Evolutionary conservation across 2,888 invertebrate genomes (phyloP).

Genomic region (Cecidostiba fungosa): DNA sequence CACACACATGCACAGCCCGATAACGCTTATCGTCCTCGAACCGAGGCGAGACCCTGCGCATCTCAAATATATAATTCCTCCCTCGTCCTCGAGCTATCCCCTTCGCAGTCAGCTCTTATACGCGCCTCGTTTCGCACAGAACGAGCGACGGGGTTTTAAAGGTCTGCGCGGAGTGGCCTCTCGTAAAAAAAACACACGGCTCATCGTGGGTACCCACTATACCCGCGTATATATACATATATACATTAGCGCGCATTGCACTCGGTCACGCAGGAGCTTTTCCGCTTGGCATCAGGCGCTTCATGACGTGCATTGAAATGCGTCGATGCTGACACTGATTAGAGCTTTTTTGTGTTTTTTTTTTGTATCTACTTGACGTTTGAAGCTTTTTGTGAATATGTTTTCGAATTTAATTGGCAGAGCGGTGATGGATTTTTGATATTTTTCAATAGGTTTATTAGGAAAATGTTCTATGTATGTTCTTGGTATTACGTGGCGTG

Average conservation of each 20-base stretch:
- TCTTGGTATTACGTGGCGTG: no score
- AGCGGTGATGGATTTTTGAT: not conserved
- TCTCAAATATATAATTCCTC: slow-evolving; percentile 6
- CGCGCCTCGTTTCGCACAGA: not conserved
- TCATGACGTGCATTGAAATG: not conserved
- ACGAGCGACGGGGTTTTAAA: not conserved
- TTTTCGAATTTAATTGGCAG: not conserved
- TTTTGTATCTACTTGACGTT: not conserved
- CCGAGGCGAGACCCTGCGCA: not conserved
- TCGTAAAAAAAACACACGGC: not conserved
- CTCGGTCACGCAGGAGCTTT: slow-evolving; percentile 16
- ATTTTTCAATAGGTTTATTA: no score
- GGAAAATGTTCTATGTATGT: no score
- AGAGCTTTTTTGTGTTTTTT: not conserved
- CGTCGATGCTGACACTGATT: not conserved
- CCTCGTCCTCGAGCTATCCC: not conserved
- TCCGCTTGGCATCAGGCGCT: not conserved
- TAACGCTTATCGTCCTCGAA: not conserved
- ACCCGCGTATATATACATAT: not conserved
- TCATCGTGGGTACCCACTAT: not conserved
- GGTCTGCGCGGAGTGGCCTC: not conserved
- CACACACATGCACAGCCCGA: not conserved
- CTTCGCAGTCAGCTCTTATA: not conserved
- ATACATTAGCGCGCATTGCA: slow-evolving; percentile 11
- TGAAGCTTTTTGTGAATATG: not conserved